phyloP scores from a whole-genome alignment of 2,888 invertebrate genomes.

The Calephelis perditalis region DNA sequence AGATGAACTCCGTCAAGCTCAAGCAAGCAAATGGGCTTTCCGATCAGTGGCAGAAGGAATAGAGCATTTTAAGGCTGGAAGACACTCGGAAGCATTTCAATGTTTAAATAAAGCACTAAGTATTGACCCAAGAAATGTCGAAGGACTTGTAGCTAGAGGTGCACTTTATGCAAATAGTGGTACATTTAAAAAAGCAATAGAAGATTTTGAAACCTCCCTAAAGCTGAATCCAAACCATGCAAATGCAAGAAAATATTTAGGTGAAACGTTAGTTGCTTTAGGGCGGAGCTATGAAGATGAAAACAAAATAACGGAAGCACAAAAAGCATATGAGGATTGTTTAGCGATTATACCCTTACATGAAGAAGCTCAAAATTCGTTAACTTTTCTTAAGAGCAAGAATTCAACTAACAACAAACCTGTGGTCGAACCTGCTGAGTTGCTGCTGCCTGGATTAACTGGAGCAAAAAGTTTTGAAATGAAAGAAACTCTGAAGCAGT shows the following conservation, averaged over 20 bases:
- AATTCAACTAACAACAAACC: constrained; percentile 70
- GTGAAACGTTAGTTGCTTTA: constrained; percentile 93
- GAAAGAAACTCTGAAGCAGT: constrained; percentile 81
- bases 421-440: constrained; percentile 80
- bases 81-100: constrained; percentile 96
- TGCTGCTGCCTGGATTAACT: constrained; percentile 79
- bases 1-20: constrained; percentile 89
- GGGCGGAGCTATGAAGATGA: constrained; percentile 94
- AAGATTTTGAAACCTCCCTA: constrained; percentile 95
- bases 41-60: constrained; percentile 97
- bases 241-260: constrained; percentile 96
- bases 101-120: constrained; percentile 95
- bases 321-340: constrained; percentile 91
- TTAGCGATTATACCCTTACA: constrained; percentile 90
- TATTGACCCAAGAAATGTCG: constrained; percentile 94
- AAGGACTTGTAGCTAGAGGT: constrained; percentile 94
- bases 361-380: constrained; percentile 90
- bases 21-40: constrained; percentile 96
- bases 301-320: constrained; percentile 89
- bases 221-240: constrained; percentile 93
- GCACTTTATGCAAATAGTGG: constrained; percentile 96
- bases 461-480: constrained; percentile 78
- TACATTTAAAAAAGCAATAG: constrained; percentile 94
- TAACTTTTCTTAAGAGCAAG: constrained; percentile 88
- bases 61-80: constrained; percentile 94